phyloP scores from a whole-genome alignment of 2,113 vertebrate species.

The Holacanthus passer region DNA sequence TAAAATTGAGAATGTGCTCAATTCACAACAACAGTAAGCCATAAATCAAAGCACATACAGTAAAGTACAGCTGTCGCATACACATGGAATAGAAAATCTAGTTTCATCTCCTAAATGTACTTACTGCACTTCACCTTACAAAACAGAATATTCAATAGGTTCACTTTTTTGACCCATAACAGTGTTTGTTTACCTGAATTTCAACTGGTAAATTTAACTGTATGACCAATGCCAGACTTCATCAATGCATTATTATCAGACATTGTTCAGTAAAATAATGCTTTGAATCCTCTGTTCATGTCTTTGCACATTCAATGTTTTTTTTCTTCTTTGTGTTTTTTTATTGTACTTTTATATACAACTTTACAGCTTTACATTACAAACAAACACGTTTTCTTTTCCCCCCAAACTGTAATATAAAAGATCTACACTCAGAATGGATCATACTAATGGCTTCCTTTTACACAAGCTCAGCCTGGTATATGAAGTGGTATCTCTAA shows the following conservation, averaged over 20 bases:
- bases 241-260: slow-evolving; percentile 40
- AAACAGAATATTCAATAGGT: slow-evolving; percentile 57
- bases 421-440: slow-evolving; percentile 39
- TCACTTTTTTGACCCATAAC: slow-evolving; percentile 22
- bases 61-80: slow-evolving; percentile 50
- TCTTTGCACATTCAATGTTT: slow-evolving; percentile 40
- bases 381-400: slow-evolving; percentile 50
- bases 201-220: slow-evolving; percentile 54
- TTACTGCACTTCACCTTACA: slow-evolving; percentile 60
- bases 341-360: slow-evolving; percentile 65
- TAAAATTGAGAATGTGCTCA: slow-evolving; percentile 33
- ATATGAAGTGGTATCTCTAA: slow-evolving; percentile 25
- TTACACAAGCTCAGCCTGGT: slow-evolving; percentile 37
- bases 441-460: slow-evolving; percentile 62
- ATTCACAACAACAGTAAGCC: slow-evolving; percentile 53
- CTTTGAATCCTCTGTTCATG: slow-evolving; percentile 42
- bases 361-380: slow-evolving; percentile 65
- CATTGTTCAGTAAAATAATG: slow-evolving; percentile 41
- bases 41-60: slow-evolving; percentile 52
- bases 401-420: slow-evolving; percentile 51
- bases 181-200: slow-evolving; percentile 51
- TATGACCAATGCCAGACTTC: slow-evolving; percentile 9
- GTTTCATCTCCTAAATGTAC: slow-evolving; percentile 40
- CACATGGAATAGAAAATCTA: slow-evolving; percentile 56
- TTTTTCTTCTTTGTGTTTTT: not conserved